A percentile compares a stretch with the other conserved stretches of the same genome.
phyloP scores from a whole-genome alignment of 92 coral and sea anemone species.

The Palythoa grandis region DNA sequence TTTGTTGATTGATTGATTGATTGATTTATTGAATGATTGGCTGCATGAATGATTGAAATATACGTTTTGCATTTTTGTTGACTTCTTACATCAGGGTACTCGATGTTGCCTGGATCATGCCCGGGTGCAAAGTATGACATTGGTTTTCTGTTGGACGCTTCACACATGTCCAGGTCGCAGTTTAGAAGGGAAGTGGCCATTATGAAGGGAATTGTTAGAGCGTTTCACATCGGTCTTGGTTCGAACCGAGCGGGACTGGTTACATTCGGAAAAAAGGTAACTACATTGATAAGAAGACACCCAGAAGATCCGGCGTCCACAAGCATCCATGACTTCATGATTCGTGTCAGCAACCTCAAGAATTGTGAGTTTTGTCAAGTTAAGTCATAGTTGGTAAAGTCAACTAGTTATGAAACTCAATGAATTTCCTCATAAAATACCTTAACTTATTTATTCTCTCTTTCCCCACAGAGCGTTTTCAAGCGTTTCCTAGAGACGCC shows the following conservation, averaged over 20 bases:
- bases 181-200: not conserved
- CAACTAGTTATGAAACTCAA: not conserved
- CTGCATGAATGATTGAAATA: not conserved
- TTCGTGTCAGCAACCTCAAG: not conserved
- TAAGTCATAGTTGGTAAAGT: not conserved
- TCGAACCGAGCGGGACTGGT: conserved; percentile 28
- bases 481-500: no score
- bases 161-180: not conserved
- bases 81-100: not conserved
- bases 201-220: conserved; percentile 6
- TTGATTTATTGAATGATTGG: no score
- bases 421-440: no score
- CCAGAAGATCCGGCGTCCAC: not conserved
- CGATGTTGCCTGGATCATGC: not conserved
- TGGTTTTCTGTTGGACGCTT: conserved; percentile 22
- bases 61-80: not conserved
- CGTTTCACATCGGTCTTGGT: not conserved
- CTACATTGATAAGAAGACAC: not conserved
- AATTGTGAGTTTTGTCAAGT: not conserved
- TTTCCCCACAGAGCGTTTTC: no score
- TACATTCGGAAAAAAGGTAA: not conserved
- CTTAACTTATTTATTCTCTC: no score
- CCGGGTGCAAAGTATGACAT: not conserved
- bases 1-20: no score
- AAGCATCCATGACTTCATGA: not conserved